Evolutionary conservation across 2,797 vertebrate genomes (phyloP), one percentile per base, ranked within the genome.

Genomic region (Phoeniculus purpureus): DNA sequence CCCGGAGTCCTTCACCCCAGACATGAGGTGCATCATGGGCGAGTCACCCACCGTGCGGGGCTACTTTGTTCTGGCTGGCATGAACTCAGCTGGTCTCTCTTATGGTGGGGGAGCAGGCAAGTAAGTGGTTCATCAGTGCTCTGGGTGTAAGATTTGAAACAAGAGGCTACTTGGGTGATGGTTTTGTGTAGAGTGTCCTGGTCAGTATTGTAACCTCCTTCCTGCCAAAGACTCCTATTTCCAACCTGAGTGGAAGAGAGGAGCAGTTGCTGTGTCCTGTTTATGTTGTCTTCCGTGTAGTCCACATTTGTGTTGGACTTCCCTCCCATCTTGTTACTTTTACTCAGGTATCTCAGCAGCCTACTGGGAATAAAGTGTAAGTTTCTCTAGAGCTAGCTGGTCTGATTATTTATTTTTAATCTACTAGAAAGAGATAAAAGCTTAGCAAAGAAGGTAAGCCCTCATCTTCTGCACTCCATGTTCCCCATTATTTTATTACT

Each of bases 11-110:
- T 99, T 99, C 96, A 99, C 99, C 5, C 99, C 99, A 6, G 99
- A 99, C 85, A 99, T 99, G 99, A 97, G 98, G 27, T 99, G 99
- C 93, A 97, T 99, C 94, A 99, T 99, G 98, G 99, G 99, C 7
- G 98, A 99, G 97, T 99, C 98, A 0, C 99, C 99, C 3, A 97
- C 96, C 0, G 94, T 99, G 1, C 97, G 92, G 6, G 98, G 98
- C 32, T 99, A 99, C 98, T 99, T 98, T 0, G 98, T 99, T 52
- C 97, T 99, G 91, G 99, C 98, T 2, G 99, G 99, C 76, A 99
- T 99, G 99, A 99, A 99, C 97, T 99, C 99, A 2, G 98, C 98
- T 18, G 99, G 99, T 74, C 96, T 99, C 80, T 97, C 98, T 0
- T 98, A 99, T 19, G 99, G 98, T 76, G 99, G 99, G 60, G 99